Evolutionary conservation across 2,888 invertebrate genomes (phyloP), one percentile per base, ranked within the genome.

Genomic region (Limnephilus auricula): DNA sequence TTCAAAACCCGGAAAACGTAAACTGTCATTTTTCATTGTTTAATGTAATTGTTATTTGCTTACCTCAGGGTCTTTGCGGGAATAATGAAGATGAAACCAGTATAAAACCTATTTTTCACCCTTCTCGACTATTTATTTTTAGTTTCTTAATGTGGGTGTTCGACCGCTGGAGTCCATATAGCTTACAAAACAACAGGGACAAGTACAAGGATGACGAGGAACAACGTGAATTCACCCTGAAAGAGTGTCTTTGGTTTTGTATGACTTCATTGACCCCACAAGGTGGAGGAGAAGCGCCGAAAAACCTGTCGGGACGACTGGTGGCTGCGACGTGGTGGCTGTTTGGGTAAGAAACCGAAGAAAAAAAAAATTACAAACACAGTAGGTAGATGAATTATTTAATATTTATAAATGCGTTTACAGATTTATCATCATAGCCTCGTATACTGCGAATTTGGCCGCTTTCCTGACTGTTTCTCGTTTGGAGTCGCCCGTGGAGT

Each of bases 251-350:
- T 0, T 99, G 99, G 99, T 99, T 99, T 95, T 99, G 99, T 94
- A 99, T 99, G 99, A 99, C 99, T 80, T 99, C 99, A 78, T 95
- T 99, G 31, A 99, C 99, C 0, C 99, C 99, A 0, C 97, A 98
- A 95, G 99, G 99, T 0, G 99, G 99, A 0, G 99, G 99, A 0
- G 99, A 99, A 95, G 99, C 99, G 0, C 99, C 99, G 0, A 99
- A 99, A 95, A 99, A 99, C 95, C 96, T 99, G 0, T 99, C 99
- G 0, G 99, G 99, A 0, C 96, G 99, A 89, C 95, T 99, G 18
- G 98, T 99, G 0, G 99, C 99, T 0, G 99, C 99, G 2, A 99
- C 99, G 0, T 99, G 99, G 99, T 99, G 99, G 99, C 96, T 99
- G 37, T 99, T 99, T 95, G 99, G 99, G 97, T 96, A 94, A 93